phyloP scores from a whole-genome alignment of 2,888 invertebrate genomes.

The Trissolcus japonicus region DNA sequence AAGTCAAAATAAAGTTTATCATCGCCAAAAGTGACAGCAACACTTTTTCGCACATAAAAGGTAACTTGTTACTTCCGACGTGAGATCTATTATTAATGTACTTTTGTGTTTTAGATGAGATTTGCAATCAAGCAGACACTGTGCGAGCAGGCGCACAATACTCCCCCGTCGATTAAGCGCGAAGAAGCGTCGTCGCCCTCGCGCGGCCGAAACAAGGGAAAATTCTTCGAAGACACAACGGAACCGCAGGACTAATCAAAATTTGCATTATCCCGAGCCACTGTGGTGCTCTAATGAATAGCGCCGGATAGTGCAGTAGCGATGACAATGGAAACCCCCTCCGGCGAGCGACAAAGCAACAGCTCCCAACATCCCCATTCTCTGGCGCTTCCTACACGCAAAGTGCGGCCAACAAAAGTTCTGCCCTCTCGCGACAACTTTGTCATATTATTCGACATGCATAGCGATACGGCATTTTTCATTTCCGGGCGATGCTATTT shows the following conservation, averaged over 20 bases:
- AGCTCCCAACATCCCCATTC: conserved; percentile 49
- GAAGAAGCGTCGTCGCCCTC: conserved; percentile 48
- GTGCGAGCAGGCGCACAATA: conserved; percentile 9
- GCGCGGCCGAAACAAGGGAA: conserved; percentile 38
- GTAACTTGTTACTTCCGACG: conserved; percentile 39
- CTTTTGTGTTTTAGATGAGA: conserved; percentile 41
- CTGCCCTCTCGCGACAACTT: conserved; percentile 55
- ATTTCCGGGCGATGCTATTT: conserved; percentile 39
- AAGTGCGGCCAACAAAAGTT: conserved; percentile 58
- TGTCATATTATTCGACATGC: conserved; percentile 53
- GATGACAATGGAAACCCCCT: conserved; percentile 56
- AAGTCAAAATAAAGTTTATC: conserved; percentile 20
- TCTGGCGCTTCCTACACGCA: conserved; percentile 48
- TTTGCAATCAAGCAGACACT: conserved; percentile 38
- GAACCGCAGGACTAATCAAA: conserved; percentile 60
- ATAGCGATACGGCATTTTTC: conserved; percentile 53
- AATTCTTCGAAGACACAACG: conserved; percentile 57
- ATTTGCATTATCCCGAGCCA: conserved; percentile 58
- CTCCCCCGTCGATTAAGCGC: conserved; percentile 48
- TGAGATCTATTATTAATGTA: conserved; percentile 42
- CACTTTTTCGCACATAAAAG: conserved; percentile 23
- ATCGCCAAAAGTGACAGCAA: conserved; percentile 17
- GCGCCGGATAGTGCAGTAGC: conserved; percentile 54
- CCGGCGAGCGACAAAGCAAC: conserved; percentile 56
- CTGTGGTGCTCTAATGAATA: conserved; percentile 58